A percentile compares a stretch with the other conserved stretches of the same genome.
These are phyloP conservation scores for Orientallactaga bullata DNA, from an alignment of 2,113 vertebrate species.

Conservation along the genomic window DNA sequence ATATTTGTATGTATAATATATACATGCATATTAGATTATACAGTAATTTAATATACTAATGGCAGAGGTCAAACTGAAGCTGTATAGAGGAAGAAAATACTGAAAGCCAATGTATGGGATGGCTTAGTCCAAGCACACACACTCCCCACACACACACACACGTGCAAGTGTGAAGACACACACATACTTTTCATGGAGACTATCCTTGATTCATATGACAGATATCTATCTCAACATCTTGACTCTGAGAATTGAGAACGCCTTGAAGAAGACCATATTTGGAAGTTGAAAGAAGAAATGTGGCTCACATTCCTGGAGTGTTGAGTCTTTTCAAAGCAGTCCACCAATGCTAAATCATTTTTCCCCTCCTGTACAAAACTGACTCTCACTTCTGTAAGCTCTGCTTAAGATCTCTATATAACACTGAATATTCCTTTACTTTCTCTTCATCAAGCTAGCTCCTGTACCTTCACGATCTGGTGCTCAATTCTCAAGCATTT, in stretches of 20 bases:
- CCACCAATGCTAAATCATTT: neutral
- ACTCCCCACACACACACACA: neutral
- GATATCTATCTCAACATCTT: neutral
- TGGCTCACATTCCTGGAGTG: neutral
- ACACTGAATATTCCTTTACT: neutral
- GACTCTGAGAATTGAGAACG: neutral
- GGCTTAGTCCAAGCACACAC: neutral
- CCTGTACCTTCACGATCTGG: neutral
- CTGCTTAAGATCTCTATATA: neutral
- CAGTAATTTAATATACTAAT: conserved; percentile 72
- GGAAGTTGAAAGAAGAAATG: neutral
- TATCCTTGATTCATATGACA: neutral
- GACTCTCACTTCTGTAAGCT: neutral
- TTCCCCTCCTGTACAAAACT: neutral
- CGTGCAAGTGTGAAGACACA: no score
- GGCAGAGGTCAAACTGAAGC: conserved; percentile 67
- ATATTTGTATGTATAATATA: conserved; percentile 66
- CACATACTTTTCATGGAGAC: neutral
- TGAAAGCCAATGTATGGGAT: conserved; percentile 10
- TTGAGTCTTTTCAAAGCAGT: neutral
- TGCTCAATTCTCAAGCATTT: neutral
- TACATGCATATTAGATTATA: conserved; percentile 74
- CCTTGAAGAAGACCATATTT: neutral
- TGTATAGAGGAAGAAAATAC: conserved; percentile 66
- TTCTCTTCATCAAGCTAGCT: neutral